Evolutionary conservation across 1,140 invertebrate genomes (phyloP), one percentile per base, ranked within the genome.

Genomic region (Drosophila rufa): DNA sequence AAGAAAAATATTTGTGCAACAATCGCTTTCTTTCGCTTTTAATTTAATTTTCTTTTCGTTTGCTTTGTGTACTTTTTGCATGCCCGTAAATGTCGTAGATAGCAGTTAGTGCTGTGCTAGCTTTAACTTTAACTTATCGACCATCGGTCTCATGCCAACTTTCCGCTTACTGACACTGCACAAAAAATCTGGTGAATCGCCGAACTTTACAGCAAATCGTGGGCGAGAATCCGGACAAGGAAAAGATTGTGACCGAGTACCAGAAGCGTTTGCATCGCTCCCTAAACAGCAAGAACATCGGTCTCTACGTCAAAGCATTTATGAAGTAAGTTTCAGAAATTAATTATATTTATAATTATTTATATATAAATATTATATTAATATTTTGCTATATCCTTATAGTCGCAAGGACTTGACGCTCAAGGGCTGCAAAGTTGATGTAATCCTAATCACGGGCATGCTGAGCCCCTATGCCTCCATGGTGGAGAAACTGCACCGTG

Each of bases 261-360:
- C 95, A 97, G 66, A 95, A 96, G 50, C 95, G 96, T 42, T 94
- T 98, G 59, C 95, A 96, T 76, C 95, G 96, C 27, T 95, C 96
- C 60, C 95, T 98, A 61, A 98, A 98, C 93, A 95, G 96, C 33
- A 96, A 96, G 87, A 98, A 98, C 93, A 94, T 98, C 61, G 96
- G 96, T 82, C 95, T 95, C 85, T 98, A 97, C 91, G 97, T 97
- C 15, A 95, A 96, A 81, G 95, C 96, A 30, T 98, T 97, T 93
- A 95, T 97, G 92, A 97, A 96, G 96, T 97, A 93, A 79, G 75
- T 71, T 33, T 25, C 22, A 33, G 45, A 14, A 19, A 60, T 19
- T 40, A 27, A 33, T 11, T 53, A 42, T 2, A 38, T 40, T 4
- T 40, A 19, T 27, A 9, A 19, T 11, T n/a, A 57, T 12, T 25